Base-by-base conservation (phyloP, 2,113 vertebrate genomes). In the Centropus bengalensis region DNA sequence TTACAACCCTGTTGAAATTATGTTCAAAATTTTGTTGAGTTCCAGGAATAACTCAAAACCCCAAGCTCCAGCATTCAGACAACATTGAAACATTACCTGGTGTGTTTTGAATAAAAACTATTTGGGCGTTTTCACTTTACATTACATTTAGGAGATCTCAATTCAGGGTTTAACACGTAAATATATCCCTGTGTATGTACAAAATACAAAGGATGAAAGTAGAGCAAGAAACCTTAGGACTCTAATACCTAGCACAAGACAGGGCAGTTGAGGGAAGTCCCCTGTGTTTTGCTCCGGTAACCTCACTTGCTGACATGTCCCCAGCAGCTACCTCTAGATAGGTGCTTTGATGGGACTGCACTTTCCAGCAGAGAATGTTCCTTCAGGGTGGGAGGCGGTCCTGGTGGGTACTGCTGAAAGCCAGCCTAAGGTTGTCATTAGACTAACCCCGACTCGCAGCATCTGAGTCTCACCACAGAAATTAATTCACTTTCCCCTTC, bases 401-500 rank as follows among this genome's bases (percentile, higher is more conserved):
- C 54, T 2, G 0, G 27, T 12, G 38, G 17, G 28, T 0, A 2
- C 28, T 77, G 42, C 47, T 51, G 54, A 73, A 30, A 85, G 27
- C 23, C 49, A 82, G 28, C 30, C 60, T 40, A 27, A 40, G 2
- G 1, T 40, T 56, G 36, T 82, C 79, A 82, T 62, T 86, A 80
- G 78, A 78, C 92, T 82, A 69, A 63, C 12, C 10, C 42, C 51
- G 82, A 49, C 36, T 96, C 89, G 90, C 62, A 44, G 87, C 84
- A 81, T 58, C 73, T 82, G 77, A 73, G 88, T 92, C 70, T 88
- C 3, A 6, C 86, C n/a, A 83, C 68, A 95, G 70, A 93, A 93
- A 93, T 92, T 73, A 87, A 93, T 94, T 95, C 23, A 18, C 32
- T 94, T 45, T 44, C 73, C 30, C 14, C 19, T 2, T 2, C 52